phyloP scores from a whole-genome alignment of 2,888 invertebrate species.

The Sisyra nigra region DNA sequence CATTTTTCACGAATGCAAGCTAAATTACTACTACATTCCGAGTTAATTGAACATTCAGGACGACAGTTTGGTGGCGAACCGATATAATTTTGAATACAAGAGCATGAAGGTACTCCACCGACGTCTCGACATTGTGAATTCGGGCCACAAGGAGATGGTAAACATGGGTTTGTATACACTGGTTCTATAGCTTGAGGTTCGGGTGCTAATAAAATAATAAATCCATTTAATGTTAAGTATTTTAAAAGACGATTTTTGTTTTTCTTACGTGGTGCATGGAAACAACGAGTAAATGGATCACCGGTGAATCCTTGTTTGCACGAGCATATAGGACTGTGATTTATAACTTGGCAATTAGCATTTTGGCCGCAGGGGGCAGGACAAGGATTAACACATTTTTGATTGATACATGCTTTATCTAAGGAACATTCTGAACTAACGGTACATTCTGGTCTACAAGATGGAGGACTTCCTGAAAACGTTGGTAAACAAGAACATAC shows the following conservation, averaged over 20 bases:
- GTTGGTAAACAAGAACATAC: constrained; percentile 50
- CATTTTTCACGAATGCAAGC: constrained; percentile 67
- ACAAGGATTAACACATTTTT: constrained; percentile 56
- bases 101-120: constrained; percentile 52
- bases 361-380: constrained; percentile 53
- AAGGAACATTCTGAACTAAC: constrained; percentile 50
- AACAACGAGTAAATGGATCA: constrained; percentile 43
- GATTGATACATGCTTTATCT: constrained; percentile 45
- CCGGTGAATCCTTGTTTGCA: constrained; percentile 41
- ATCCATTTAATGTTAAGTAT: constrained; percentile 1
- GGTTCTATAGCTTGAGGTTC: constrained; percentile 17
- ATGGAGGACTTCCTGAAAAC: constrained; percentile 46
- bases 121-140: constrained; percentile 43
- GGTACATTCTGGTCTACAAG: constrained; percentile 54
- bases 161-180: constrained; percentile 21
- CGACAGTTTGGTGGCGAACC: constrained; percentile 53
- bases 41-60: constrained; percentile 50
- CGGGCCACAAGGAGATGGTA: constrained; percentile 28
- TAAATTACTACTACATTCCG: constrained; percentile 53
- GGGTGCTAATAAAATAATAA: constrained; percentile 10
- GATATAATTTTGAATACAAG: constrained; percentile 47
- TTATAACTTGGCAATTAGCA: constrained; percentile 52
- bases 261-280: constrained; percentile 22
- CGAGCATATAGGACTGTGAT: constrained; percentile 51
- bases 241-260: too few relatives aligned